Evolutionary conservation across 2,888 invertebrate species (phyloP), one percentile per base, ranked within the genome.

Genomic region (Melieria omissa): DNA sequence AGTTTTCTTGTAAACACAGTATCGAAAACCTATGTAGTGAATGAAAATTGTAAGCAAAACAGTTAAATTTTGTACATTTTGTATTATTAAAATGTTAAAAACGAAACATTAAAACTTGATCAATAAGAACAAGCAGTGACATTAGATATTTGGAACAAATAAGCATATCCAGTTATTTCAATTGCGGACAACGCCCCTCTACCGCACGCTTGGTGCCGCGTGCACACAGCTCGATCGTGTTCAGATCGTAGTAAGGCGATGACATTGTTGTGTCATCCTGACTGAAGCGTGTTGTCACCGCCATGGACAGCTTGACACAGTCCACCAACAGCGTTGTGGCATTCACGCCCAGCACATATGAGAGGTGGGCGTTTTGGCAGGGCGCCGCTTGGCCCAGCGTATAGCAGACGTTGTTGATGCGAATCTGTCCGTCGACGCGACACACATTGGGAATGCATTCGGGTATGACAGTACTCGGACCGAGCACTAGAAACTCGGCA

Each of bases 391-490:
- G 79, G 41, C 83, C 82, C n/a, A 86, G 80, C 66, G 80, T 65
- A 74, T 80, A 82, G 72, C 86, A 86, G 4, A 71, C 74, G 12
- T 79, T 77, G 46, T 74, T 77, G 10, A 84, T 90, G 77, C 76
- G 80, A 0, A 90, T 89, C 29, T 85, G 78, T 0, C 89, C 89
- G 77, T 92, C 91, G 8, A 68, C 64, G 1, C 73, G 74, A 80
- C 93, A 93, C 0, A 91, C 90, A 86, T 93, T 93, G 41, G 77
- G 78, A 4, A 86, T 86, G 80, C 93, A 93, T 66, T 88, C 85
- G 0, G 93, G 92, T 57, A 90, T 86, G 0, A 88, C 87, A 12
- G 89, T 84, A 52, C 88, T 86, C 57, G 80, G 75, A 9, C 87
- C 88, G 29, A 93, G 86, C 7, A 90, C 81, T 42, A 93, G 85